Base-by-base conservation (phyloP, 2,888 invertebrate species). In the Plebejus anna region DNA sequence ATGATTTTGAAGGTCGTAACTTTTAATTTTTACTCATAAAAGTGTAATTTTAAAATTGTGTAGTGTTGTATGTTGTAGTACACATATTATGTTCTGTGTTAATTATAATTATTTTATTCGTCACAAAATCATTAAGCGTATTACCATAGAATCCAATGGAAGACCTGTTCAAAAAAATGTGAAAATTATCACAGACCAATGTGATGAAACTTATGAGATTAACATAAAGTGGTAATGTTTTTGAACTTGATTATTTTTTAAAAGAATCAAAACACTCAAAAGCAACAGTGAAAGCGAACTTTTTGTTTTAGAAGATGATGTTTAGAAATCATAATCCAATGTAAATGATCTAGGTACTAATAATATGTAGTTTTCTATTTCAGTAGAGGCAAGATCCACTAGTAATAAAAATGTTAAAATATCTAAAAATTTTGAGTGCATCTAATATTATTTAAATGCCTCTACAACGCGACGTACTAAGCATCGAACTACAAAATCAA, bases 81-180 rank as follows among this genome's bases (percentile, higher is more conserved):
- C n/a, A n/a, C n/a, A 55, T 32, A 32, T 2, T 32, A 36, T 13
- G 11, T 13, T 13, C 1, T 66, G 13, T 55, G 28, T 73, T 36
- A 5, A 47, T 16, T 55, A 13, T 72, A 32, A 73, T 51, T 32
- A 51, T 73, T 73, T 73, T 73, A 47, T 73, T 73, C 13, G 55
- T 73, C 28, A 55, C 22, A 73, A 73, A 66, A 66, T 66, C 1
- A 66, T 66, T 36, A 66, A 66, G 66, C 66, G 16, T 36, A 36
- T 73, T 73, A 73, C 73, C 73, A 73, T 55, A 36, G 7, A 11
- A 32, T 55, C 73, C 66, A 32, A 66, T 73, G 73, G 28, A 73
- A 73, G 73, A 55, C 73, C 55, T 73, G 73, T 28, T 73, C 1
- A 71, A 73, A 73, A 28, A 73, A 73, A 73, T 28, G 6, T 16